Evolutionary conservation across 2,888 invertebrate species (phyloP), one percentile per base, ranked within the genome.

Genomic region (Dicyrtoma fusca): DNA sequence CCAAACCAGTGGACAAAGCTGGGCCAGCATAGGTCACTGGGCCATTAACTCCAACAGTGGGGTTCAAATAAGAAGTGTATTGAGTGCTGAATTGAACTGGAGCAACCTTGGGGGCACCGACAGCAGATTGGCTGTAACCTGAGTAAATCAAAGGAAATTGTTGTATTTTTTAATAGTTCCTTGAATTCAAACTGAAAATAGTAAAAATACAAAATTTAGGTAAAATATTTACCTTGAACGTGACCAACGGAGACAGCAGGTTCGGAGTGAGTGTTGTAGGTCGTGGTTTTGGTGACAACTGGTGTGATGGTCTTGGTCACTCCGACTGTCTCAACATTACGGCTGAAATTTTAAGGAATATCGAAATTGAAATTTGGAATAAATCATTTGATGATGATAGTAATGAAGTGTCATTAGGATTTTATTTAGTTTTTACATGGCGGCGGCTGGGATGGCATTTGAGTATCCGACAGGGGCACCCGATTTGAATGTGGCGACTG

Each of bases 301-400:
- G 79, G 79, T 23, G 79, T 79, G 19, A 79, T 79, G 4, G 79
- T 79, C 63, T 79, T 79, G 47, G 79, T 79, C 21, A 79, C 77
- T 25, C 77, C 79, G 11, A 79, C 76, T 11, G 77, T 79, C 49
- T 79, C 79, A 14, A 79, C 79, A 65, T 79, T 79, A 14, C 79
- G 61, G 59, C 77, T 79, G 13, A 76, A 76, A 17, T 34, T 3
- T 34, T 34, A 5, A 34, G 4, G 49, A n/a, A 49, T 49, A 2
- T 49, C 49, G 45, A 8, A 11, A 49, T 4, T n/a, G 49, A 49
- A 49, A 6, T n/a, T n/a, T n/a, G 13, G 49, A 49, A 13, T 6
- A 14, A 49, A 17, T 49, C n/a, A 49, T 3, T 49, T 49, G 14
- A 14, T 44, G 10, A 44, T 10, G 8, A 44, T 44, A 44, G 8